phyloP scores from a whole-genome alignment of 2,797 vertebrate species.

The Myotis daubentonii region DNA sequence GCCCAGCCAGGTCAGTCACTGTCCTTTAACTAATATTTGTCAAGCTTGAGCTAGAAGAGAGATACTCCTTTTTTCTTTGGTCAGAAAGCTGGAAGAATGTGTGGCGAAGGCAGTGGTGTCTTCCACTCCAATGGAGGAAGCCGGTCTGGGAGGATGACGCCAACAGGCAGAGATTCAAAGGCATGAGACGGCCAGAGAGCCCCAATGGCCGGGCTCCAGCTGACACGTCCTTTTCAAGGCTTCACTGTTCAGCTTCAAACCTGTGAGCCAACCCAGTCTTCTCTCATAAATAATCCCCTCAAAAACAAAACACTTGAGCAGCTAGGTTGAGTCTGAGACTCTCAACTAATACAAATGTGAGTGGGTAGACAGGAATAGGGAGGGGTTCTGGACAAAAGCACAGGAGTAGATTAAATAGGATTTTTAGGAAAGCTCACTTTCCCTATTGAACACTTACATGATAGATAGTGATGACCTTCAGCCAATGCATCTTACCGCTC shows the following conservation, averaged over 20 bases:
- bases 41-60: background rate
- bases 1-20: background rate
- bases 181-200: background rate
- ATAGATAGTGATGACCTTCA: background rate
- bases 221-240: background rate
- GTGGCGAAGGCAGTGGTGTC: background rate
- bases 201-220: background rate
- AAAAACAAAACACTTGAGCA: background rate
- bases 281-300: background rate
- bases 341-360: background rate
- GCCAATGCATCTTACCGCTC: background rate
- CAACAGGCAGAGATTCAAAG: background rate
- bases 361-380: background rate
- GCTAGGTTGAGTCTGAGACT: background rate
- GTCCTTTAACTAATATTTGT: background rate
- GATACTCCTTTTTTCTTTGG: background rate
- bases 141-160: background rate
- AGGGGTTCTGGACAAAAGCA: background rate
- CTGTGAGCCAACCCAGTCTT: background rate
- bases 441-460: background rate
- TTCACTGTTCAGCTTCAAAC: conserved; percentile 26
- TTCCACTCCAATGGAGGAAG: background rate
- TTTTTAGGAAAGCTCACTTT: background rate
- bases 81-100: background rate
- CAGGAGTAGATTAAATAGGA: background rate